phyloP scores from a whole-genome alignment of 2,888 invertebrate genomes.

The Ophraella communa region DNA sequence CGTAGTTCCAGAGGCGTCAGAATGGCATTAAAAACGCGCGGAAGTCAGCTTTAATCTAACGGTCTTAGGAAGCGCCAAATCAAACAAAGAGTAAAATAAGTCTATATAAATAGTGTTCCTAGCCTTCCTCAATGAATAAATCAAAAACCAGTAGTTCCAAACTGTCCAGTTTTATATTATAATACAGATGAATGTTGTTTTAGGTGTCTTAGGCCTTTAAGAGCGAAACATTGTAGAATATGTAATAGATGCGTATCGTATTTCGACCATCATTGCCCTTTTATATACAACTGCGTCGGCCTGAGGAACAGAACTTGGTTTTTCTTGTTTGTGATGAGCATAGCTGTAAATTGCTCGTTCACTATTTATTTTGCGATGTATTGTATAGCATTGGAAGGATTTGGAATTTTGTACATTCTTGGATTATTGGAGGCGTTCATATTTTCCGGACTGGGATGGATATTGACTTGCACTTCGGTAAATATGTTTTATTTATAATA shows the following conservation, averaged over 20 bases:
- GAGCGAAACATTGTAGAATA: slow-evolving; percentile 91
- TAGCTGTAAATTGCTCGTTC: slow-evolving; percentile 86
- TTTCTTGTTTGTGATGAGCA: slow-evolving; percentile 85
- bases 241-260: slow-evolving; percentile 82
- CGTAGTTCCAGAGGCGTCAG: too few species aligned
- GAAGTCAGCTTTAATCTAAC: too few species aligned
- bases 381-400: slow-evolving; percentile 83
- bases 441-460: slow-evolving; percentile 87
- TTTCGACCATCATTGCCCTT: slow-evolving; percentile 95
- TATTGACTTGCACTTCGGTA: slow-evolving; percentile 87
- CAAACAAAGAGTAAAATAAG: too few species aligned
- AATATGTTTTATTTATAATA: too few species aligned
- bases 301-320: slow-evolving; percentile 93
- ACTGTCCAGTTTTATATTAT: neutral
- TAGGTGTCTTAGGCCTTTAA: slow-evolving; percentile 74
- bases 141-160: too few species aligned
- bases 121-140: too few species aligned
- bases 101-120: too few species aligned
- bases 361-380: slow-evolving; percentile 89
- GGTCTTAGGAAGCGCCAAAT: too few species aligned
- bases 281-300: slow-evolving; percentile 94
- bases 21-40: too few species aligned
- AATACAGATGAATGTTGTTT: neutral
- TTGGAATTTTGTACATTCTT: slow-evolving; percentile 83
- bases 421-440: slow-evolving; percentile 83